A percentile compares a stretch with the other conserved stretches of the same genome.
These are phyloP conservation scores for Cygnus buccinator DNA, from an alignment of 2,113 vertebrate species.

Conservation along the genomic window DNA sequence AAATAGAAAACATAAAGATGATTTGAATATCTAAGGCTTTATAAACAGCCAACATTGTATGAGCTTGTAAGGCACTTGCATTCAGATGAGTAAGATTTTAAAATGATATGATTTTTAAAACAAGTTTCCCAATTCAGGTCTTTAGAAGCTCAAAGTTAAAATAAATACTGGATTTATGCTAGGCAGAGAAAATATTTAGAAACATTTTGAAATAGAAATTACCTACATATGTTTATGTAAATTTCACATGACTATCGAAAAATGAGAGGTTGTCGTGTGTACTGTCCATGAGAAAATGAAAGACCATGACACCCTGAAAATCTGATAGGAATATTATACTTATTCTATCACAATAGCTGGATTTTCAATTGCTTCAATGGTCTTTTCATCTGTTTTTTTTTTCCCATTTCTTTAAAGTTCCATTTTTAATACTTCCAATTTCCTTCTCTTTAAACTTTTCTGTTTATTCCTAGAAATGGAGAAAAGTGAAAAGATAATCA, in stretches of 20 bases:
- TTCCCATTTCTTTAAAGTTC: background rate
- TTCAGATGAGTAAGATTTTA: constrained; percentile 76
- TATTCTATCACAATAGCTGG: rapidly evolving
- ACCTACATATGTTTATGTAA: constrained; percentile 53
- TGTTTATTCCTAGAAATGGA: background rate
- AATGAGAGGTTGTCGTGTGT: background rate
- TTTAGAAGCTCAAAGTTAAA: constrained; percentile 72
- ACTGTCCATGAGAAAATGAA: background rate
- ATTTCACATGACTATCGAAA: constrained; percentile 63
- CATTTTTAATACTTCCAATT: background rate
- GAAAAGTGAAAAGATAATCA: background rate
- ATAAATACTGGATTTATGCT: constrained; percentile 70
- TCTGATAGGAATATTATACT: background rate
- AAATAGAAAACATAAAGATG: constrained; percentile 75
- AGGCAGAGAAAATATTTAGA: constrained; percentile 43
- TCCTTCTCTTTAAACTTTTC: background rate
- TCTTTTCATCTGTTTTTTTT: background rate
- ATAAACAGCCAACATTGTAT: constrained; percentile 73
- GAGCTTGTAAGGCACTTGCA: constrained; percentile 74
- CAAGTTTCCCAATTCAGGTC: constrained; percentile 62
- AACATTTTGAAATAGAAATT: constrained; percentile 64
- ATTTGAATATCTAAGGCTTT: constrained; percentile 82
- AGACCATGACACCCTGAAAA: background rate
- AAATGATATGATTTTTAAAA: constrained; percentile 72
- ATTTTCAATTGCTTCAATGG: background rate